Evolutionary conservation across 2,113 vertebrate species (phyloP).

Genomic region (Trogon surrucura): DNA sequence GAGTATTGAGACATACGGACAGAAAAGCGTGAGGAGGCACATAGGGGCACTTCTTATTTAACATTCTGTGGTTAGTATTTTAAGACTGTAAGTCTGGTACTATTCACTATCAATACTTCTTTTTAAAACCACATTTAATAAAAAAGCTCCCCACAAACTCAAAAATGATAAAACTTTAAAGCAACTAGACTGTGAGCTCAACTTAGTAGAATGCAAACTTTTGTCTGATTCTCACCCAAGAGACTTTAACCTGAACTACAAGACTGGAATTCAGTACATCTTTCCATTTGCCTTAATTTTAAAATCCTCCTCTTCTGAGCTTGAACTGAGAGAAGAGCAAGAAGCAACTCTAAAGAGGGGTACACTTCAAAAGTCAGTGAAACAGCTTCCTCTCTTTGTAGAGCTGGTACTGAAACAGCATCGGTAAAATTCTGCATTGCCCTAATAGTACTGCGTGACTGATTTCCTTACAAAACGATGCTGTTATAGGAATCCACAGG

Average conservation of each 20-base stretch:
- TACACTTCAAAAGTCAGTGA: not conserved
- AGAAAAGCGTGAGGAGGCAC: not conserved
- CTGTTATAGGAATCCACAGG: conserved; percentile 34
- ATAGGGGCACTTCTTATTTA: not conserved
- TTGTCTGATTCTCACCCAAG: not conserved
- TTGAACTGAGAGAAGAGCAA: not conserved
- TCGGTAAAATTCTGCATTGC: conserved; percentile 4
- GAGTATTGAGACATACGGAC: not conserved
- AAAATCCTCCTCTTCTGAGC: not conserved
- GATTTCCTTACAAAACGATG: conserved; percentile 31
- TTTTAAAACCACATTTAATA: not conserved
- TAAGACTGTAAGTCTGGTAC: not conserved
- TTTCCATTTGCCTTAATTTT: not conserved
- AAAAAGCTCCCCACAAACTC: not conserved
- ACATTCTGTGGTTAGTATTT: not conserved
- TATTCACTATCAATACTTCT: not conserved
- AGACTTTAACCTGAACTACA: not conserved
- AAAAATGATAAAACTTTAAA: not conserved
- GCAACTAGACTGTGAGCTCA: not conserved
- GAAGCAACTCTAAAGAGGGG: not conserved
- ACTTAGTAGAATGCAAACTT: not conserved
- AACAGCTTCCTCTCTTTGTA: not conserved
- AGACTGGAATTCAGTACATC: not conserved
- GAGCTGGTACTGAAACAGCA: conserved; percentile 33
- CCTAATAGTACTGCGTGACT: not conserved